Percentiles rank a stretch among this genome's conserved stretches.
phyloP scores from a whole-genome alignment of 2,113 vertebrate species.

The Lepidothrix coronata region DNA sequence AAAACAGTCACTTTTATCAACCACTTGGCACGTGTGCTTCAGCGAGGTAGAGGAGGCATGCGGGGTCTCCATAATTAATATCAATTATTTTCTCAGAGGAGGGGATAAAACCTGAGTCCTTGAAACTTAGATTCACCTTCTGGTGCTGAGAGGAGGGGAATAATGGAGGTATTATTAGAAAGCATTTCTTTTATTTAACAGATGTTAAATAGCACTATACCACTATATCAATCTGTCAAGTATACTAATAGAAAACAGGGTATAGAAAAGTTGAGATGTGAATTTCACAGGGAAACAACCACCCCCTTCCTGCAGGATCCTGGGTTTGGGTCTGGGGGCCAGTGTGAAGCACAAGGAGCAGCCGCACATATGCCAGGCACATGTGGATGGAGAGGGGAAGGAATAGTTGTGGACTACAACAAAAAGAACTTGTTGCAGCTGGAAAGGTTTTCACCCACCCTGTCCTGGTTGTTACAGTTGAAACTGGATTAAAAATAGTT shows the following conservation, averaged over 20 bases:
- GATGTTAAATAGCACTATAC: background rate
- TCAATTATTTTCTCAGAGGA: background rate
- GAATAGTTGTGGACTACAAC: background rate
- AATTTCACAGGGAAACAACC: background rate
- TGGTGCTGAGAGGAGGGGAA: background rate
- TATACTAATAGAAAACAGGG: conserved; percentile 12
- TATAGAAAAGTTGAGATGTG: background rate
- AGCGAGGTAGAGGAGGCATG: background rate
- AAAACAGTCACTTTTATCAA: background rate
- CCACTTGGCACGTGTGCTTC: background rate
- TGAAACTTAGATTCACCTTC: background rate
- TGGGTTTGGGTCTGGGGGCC: rapidly evolving
- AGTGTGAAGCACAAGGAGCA: background rate
- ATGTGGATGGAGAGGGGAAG: background rate
- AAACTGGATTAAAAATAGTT: background rate
- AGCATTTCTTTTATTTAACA: conserved; percentile 29
- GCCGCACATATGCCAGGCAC: background rate
- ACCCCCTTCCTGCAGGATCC: background rate
- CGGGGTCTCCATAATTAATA: background rate
- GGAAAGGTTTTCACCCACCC: background rate
- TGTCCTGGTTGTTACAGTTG: background rate
- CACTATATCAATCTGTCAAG: conserved; percentile 15
- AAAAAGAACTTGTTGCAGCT: background rate
- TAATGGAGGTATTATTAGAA: conserved; percentile 11
- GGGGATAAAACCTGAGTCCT: background rate